Percentiles rank a stretch among this genome's conserved stretches.
phyloP scores from a whole-genome alignment of 2,113 vertebrate genomes.

The Leptobrachium ailaonicum region DNA sequence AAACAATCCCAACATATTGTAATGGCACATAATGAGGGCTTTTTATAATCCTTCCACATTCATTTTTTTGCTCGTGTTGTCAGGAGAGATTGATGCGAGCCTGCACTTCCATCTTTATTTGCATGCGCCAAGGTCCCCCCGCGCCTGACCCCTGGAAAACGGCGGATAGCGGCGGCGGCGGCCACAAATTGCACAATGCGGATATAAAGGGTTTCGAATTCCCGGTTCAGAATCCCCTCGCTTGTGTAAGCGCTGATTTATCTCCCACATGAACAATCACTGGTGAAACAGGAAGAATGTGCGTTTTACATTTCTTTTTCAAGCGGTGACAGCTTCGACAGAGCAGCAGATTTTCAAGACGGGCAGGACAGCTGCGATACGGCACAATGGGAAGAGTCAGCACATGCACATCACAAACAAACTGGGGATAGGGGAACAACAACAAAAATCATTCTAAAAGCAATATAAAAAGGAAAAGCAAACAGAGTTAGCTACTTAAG shows the following conservation, averaged over 20 bases:
- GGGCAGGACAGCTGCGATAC: conserved; percentile 25
- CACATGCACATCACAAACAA: background rate
- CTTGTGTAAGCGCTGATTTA: conserved; percentile 42
- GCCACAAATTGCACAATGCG: conserved; percentile 24
- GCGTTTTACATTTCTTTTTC: conserved; percentile 9
- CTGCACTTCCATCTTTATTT: conserved; percentile 32
- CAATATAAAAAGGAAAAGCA: too few species aligned
- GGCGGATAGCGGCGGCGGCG: conserved; percentile 9
- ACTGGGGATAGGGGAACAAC: background rate
- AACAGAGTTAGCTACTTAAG: too few species aligned
- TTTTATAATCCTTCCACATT: conserved; percentile 23
- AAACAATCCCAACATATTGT: conserved; percentile 14
- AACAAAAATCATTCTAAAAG: background rate
- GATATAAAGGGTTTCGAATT: background rate
- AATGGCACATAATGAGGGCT: conserved; percentile 37
- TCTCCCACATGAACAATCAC: conserved; percentile 9
- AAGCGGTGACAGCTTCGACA: conserved; percentile 31
- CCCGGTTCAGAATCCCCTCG: background rate
- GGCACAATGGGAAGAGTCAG: conserved; percentile 11
- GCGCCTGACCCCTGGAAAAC: conserved; percentile 24
- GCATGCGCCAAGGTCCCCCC: conserved; percentile 32
- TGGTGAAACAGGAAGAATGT: conserved; percentile 12
- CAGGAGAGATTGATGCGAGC: conserved; percentile 26
- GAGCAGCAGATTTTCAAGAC: conserved; percentile 29
- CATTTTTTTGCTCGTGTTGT: conserved; percentile 18